Evolutionary conservation across 2,113 vertebrate species (phyloP).

Genomic region (Bungarus multicinctus): DNA sequence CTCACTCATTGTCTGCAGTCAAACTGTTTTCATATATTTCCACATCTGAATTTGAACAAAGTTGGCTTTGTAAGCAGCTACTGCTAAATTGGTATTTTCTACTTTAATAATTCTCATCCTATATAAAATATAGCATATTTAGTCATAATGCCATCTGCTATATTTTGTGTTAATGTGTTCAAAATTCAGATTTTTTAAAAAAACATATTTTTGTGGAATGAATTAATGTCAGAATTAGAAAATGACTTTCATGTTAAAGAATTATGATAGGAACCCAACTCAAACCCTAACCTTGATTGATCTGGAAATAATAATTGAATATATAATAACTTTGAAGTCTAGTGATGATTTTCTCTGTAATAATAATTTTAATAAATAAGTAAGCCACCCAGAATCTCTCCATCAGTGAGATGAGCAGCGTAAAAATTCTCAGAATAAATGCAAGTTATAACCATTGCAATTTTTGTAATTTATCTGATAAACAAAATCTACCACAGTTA

Average conservation of each 20-base stretch:
- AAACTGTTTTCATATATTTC: constrained; percentile 38
- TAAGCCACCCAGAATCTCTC: background rate
- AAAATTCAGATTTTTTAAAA: background rate
- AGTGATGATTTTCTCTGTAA: background rate
- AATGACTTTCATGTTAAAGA: background rate
- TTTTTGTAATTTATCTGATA: background rate
- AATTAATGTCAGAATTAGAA: background rate
- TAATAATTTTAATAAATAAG: background rate
- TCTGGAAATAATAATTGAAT: background rate
- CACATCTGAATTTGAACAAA: constrained; percentile 60
- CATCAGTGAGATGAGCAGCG: background rate
- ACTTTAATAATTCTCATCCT: constrained; percentile 31
- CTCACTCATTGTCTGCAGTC: constrained; percentile 56
- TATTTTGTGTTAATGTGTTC: constrained; percentile 12
- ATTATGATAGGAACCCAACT: background rate
- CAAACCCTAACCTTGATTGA: background rate
- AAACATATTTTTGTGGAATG: background rate
- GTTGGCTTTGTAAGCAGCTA: constrained; percentile 45
- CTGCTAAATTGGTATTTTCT: constrained; percentile 39
- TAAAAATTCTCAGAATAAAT: background rate
- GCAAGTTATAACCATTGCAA: background rate
- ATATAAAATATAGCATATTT: constrained; percentile 11
- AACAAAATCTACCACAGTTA: background rate
- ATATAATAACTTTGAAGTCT: background rate
- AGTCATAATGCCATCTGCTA: constrained; percentile 38